These are phyloP conservation scores for Alcedo atthis DNA, from an alignment of 2,797 vertebrate species.

Conservation along the genomic window DNA sequence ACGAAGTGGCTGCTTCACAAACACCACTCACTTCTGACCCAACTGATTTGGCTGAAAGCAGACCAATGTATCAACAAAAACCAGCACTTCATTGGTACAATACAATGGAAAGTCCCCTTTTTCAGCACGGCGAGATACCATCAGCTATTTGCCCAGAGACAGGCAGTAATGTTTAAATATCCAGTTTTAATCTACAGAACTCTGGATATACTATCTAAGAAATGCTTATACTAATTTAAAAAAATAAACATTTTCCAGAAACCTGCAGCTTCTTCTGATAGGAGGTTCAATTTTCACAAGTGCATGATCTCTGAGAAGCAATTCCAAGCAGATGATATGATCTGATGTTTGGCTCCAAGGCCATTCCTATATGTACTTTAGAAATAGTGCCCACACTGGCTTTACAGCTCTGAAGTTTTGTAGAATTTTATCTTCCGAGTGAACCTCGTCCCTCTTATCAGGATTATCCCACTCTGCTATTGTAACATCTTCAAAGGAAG, in stretches of 20 bases:
- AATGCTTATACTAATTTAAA: background rate
- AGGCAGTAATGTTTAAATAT: background rate
- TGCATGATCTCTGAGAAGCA: slow-evolving; percentile 25
- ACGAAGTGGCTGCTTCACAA: background rate
- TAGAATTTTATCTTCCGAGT: slow-evolving; percentile 69
- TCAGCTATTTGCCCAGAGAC: slow-evolving; percentile 1
- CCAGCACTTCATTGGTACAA: background rate
- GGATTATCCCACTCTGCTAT: slow-evolving; percentile 43
- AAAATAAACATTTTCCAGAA: background rate
- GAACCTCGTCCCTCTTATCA: slow-evolving; percentile 56
- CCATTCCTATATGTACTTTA: slow-evolving; percentile 47
- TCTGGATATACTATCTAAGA: background rate
- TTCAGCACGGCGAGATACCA: background rate
- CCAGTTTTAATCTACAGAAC: background rate
- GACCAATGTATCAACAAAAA: background rate
- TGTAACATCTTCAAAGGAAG: slow-evolving; percentile 73
- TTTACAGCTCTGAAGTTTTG: slow-evolving; percentile 64
- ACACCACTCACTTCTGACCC: background rate
- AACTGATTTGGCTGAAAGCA: background rate
- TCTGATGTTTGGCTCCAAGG: slow-evolving; percentile 61
- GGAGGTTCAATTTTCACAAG: background rate
- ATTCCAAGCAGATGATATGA: slow-evolving; percentile 46
- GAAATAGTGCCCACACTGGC: slow-evolving; percentile 63
- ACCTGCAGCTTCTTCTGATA: slow-evolving; percentile 2
- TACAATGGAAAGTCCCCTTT: slow-evolving; percentile 13